These are phyloP conservation scores for Pangasius macronema DNA, from an alignment of 2,797 vertebrate genomes.

Conservation along the genomic window DNA sequence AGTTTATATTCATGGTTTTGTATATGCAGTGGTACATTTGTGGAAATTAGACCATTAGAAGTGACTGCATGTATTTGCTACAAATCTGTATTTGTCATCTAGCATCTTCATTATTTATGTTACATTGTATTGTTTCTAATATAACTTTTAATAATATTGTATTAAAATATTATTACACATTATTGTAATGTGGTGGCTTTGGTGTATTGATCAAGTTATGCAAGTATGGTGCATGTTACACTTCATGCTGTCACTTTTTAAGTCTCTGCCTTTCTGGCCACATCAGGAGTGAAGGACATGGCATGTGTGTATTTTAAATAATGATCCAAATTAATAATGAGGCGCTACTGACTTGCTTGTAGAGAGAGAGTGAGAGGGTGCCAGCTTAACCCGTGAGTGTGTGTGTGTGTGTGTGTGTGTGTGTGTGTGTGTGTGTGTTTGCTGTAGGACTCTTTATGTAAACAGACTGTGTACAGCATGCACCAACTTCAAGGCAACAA, in stretches of 20 bases:
- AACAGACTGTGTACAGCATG: conserved; percentile 78
- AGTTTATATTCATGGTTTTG: conserved; percentile 50
- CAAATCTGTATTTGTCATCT: background rate
- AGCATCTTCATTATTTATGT: background rate
- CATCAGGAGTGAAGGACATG: background rate
- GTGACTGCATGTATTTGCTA: background rate
- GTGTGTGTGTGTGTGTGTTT: conserved; percentile 36
- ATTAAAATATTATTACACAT: no score
- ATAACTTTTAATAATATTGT: background rate
- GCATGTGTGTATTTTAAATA: conserved; percentile 1
- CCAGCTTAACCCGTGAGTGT: conserved; percentile 1
- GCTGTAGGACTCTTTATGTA: conserved; percentile 74
- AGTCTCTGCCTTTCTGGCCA: background rate
- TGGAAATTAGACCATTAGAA: background rate
- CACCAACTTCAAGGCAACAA: conserved; percentile 85
- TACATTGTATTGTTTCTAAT: background rate
- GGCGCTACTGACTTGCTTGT: background rate
- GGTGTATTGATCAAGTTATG: background rate
- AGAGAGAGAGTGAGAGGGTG: background rate
- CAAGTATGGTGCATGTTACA: conserved; percentile 1
- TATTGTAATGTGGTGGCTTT: background rate
- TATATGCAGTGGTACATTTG: background rate
- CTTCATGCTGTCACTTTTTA: background rate
- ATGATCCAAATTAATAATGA: background rate
- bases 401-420: conserved; percentile 11